Evolutionary conservation across 2,888 invertebrate genomes (phyloP).

Genomic region (Pachymerium ferrugineum): DNA sequence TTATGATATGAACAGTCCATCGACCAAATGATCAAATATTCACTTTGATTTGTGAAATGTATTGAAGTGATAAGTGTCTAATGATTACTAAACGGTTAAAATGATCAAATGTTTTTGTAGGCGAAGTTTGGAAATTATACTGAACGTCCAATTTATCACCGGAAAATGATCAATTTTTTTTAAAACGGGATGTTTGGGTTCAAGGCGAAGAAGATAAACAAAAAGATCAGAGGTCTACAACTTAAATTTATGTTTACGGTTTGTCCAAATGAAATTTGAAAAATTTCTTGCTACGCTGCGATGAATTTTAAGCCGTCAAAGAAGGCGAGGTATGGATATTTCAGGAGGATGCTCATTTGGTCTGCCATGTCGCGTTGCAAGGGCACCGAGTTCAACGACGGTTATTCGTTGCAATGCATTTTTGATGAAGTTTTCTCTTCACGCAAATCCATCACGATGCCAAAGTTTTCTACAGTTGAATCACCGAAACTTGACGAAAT

Average conservation of each 20-base stretch:
- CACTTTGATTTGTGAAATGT: too few species aligned
- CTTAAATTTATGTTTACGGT: background rate
- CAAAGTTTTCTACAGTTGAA: slow-evolving; percentile 3
- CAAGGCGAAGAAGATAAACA: too few species aligned
- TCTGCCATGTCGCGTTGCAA: slow-evolving; percentile 3
- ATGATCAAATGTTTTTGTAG: too few species aligned
- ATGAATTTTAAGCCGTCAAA: background rate
- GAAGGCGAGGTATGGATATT: slow-evolving; percentile 2
- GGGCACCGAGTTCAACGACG: slow-evolving; percentile 7
- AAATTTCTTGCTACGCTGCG: background rate
- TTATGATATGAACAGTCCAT: too few species aligned
- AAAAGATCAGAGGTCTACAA: background rate
- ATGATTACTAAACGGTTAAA: too few species aligned
- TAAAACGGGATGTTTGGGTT: too few species aligned
- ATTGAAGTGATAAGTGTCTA: too few species aligned
- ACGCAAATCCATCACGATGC: slow-evolving; percentile 3
- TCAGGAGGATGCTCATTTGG: background rate
- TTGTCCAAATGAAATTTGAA: background rate
- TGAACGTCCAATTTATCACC: too few species aligned
- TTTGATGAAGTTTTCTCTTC: slow-evolving; percentile 9
- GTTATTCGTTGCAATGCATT: slow-evolving; percentile 13
- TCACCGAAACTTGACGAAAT: slow-evolving; percentile 3
- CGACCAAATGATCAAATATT: too few species aligned
- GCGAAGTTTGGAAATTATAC: too few species aligned
- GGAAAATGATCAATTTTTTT: too few species aligned